Base-by-base conservation (phyloP, 2,797 vertebrate genomes). In the Toxotes lorentzi region DNA sequence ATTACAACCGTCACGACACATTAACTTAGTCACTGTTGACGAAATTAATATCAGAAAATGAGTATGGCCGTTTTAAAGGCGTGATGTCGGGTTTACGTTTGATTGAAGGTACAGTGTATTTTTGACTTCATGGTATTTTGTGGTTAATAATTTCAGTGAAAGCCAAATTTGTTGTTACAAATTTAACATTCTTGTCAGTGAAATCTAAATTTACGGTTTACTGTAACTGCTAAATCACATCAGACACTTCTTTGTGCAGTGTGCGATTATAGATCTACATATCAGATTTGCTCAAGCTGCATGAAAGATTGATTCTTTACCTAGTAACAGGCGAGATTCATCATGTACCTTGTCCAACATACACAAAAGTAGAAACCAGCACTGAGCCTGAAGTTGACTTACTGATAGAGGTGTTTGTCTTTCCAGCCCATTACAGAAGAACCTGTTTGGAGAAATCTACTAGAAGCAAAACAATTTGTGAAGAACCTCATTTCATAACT, bases 381-480 rank as follows among this genome's bases (percentile, higher is more conserved):
- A 41, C 59, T 73, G 84, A 66, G 79, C 73, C 73, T 73, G 64
- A 83, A 83, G 88, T 89, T 85, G 85, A 83, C 83, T 88, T 68
- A 63, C 84, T 87, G 88, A 93, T 89, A 84, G 87, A 90, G 84
- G 83, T 79, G 88, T 92, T 93, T 89, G 85, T 92, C 89, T 93
- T 92, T 89, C 72, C 85, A 93, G 88, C 83, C 87, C 88, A 92
- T 93, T 91, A 91, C 88, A 73, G 89, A 88, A 79, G 71, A 90
- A 92, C 91, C 90, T 89, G 89, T 89, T 92, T 86, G 85, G 79
- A 90, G 83, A 92, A 92, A 92, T 89, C 89, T 89, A 90, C 88
- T 84, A 86, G 89, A 94, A 92, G 91, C 91, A 92, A 93, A 94
- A 93, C 93, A 93, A 94, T 94, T 94, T 93, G 92, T 90, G 92